phyloP scores from a whole-genome alignment of 2,113 vertebrate species.

The Bubalus kerabau region DNA sequence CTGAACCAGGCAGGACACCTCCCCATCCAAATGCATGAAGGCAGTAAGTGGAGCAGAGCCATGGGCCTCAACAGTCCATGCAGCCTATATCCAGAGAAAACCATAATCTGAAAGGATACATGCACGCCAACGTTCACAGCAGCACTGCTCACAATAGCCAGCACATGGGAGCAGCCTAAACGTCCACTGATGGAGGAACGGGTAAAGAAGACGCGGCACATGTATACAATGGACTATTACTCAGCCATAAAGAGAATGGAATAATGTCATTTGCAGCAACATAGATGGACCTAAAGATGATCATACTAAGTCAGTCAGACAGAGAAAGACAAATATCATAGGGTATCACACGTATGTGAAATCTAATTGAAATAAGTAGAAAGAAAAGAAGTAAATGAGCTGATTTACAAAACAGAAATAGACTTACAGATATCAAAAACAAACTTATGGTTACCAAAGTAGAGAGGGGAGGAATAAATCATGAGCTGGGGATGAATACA shows the following conservation, averaged over 20 bases:
- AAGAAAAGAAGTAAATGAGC: not conserved
- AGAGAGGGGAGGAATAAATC: not conserved
- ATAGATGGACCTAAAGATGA: not conserved
- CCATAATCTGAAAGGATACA: not conserved
- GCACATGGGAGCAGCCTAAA: not conserved
- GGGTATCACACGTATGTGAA: not conserved
- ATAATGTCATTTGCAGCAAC: not conserved
- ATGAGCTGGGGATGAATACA: not conserved
- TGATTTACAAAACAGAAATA: not conserved
- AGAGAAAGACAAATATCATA: not conserved
- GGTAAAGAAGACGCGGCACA: not conserved
- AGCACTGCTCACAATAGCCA: not conserved
- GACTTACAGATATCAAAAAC: not conserved
- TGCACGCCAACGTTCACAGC: accelerated
- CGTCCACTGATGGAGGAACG: not conserved
- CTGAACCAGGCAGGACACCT: not conserved
- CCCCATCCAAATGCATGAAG: accelerated
- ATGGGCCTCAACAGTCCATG: not conserved
- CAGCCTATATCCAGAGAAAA: not conserved
- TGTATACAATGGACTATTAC: not conserved
- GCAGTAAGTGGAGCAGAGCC: not conserved
- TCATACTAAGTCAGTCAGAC: not conserved
- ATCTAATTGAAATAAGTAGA: not conserved
- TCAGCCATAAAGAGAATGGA: not conserved
- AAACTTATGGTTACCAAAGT: not conserved